phyloP scores from a whole-genome alignment of 2,888 invertebrate species.

The Adela reaumurella region DNA sequence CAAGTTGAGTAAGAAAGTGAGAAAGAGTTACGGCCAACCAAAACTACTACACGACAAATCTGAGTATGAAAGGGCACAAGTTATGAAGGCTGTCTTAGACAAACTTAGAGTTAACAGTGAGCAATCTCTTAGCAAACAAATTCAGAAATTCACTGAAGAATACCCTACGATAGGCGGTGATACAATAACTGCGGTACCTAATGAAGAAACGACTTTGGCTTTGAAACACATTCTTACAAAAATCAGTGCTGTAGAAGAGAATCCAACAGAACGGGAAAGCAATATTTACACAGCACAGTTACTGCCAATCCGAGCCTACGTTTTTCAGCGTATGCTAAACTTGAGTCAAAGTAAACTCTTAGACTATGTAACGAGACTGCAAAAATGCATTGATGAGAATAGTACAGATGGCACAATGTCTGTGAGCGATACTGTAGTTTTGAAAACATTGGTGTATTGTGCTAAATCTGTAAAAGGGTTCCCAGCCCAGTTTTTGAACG shows the following conservation, averaged over 20 bases:
- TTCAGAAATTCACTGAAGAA: constrained; percentile 19
- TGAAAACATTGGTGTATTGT: constrained; percentile 13
- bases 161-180: background rate
- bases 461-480: constrained; percentile 23
- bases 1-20: constrained; percentile 35
- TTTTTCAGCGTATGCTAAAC: constrained; percentile 35
- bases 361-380: constrained; percentile 12
- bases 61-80: constrained; percentile 23
- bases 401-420: constrained; percentile 11
- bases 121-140: constrained; percentile 28
- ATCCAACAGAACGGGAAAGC: constrained; percentile 16
- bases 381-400: constrained; percentile 11
- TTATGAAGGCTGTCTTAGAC: constrained; percentile 20
- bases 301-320: constrained; percentile 56
- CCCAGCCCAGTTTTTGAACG: constrained; percentile 25
- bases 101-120: constrained; percentile 26
- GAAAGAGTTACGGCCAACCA: constrained; percentile 36
- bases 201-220: constrained; percentile 16
- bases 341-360: constrained; percentile 23
- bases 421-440: constrained; percentile 7
- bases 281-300: constrained; percentile 35
- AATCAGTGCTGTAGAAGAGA: constrained; percentile 9
- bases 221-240: constrained; percentile 21
- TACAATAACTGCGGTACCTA: constrained; percentile 22
- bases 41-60: constrained; percentile 27